phyloP scores from a whole-genome alignment of 2,888 invertebrate species.

The Achlya flavicornis region DNA sequence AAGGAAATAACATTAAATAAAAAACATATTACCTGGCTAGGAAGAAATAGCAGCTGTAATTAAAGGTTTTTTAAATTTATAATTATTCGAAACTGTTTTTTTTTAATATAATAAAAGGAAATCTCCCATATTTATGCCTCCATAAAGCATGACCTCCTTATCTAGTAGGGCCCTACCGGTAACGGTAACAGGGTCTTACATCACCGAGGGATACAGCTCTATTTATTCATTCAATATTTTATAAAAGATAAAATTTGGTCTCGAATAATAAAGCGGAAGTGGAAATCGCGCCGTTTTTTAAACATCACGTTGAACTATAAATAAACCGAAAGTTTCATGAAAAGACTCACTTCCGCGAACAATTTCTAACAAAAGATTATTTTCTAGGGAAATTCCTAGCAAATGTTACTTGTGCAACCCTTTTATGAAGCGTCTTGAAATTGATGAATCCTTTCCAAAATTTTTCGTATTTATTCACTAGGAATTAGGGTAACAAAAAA shows the following conservation, averaged over 20 bases:
- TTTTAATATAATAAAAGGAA: constrained; percentile 13
- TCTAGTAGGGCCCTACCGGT: constrained; percentile 25
- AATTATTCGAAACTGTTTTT: neutral
- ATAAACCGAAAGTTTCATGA: neutral
- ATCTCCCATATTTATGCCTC: constrained; percentile 47
- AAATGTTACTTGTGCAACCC: neutral
- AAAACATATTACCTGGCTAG: too few relatives aligned
- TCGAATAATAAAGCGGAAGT: constrained; percentile 23
- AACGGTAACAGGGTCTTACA: constrained; percentile 29
- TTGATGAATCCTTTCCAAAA: neutral
- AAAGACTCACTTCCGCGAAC: neutral
- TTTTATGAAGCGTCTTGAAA: neutral
- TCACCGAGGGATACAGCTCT: constrained; percentile 35
- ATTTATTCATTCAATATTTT: constrained; percentile 51
- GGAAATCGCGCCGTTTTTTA: constrained; percentile 19
- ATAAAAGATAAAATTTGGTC: constrained; percentile 30
- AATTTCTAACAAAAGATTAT: neutral
- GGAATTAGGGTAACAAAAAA: too few relatives aligned
- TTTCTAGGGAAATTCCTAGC: neutral
- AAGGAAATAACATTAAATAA: too few relatives aligned
- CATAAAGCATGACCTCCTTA: constrained; percentile 53
- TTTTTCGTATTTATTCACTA: too few relatives aligned
- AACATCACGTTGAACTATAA: constrained; percentile 6
- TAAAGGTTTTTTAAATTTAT: neutral
- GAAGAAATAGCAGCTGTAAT: too few relatives aligned